Evolutionary conservation across 2,888 invertebrate species (phyloP), one percentile per base, ranked within the genome.

Genomic region (Nesidiocoris tenuis): DNA sequence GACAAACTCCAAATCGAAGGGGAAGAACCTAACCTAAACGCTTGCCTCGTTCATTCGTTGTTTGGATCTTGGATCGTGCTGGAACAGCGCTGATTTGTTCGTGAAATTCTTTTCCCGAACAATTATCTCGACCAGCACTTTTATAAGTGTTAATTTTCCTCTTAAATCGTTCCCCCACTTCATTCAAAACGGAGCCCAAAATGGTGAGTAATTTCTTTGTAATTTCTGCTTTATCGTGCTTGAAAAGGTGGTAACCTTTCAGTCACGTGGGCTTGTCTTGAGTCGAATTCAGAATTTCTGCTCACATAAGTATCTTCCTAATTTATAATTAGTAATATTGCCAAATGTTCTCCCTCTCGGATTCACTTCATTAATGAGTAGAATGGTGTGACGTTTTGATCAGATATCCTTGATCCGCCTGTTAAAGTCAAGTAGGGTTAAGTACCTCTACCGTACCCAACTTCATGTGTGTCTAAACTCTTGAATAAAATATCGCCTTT

Each of bases 31-130:
- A 39, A 39, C 39, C 12, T 39, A 39, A 39, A 39, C 39, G 39
- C 39, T 7, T 39, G 39, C 39, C 39, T 39, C 39, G 39, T 39
- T 39, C 39, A 39, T 7, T 39, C 12, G n/a, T n/a, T n/a, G n/a
- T n/a, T n/a, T n/a, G n/a, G n/a, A n/a, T 39, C 39, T 39, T 39
- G 39, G 12, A 39, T 12, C 39, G 39, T 59, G 72, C 61, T 72
- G 72, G 72, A 72, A 72, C 72, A 72, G 72, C 72, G 72, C 72
- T 72, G 72, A 72, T 72, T 61, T 19, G 25, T 61, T 61, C 39
- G 61, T 7, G 18, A 61, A 19, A 61, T 59, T 1, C 0, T 2
- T 21, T 63, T 61, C 39, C 54, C 18, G 72, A 61, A 3, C 54
- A 61, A 72, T 72, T 72, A 72, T 63, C 72, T 72, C 72, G 72